These are phyloP conservation scores for Motacilla tschutschensis DNA, from an alignment of 2,113 vertebrate species.

Conservation along the genomic window DNA sequence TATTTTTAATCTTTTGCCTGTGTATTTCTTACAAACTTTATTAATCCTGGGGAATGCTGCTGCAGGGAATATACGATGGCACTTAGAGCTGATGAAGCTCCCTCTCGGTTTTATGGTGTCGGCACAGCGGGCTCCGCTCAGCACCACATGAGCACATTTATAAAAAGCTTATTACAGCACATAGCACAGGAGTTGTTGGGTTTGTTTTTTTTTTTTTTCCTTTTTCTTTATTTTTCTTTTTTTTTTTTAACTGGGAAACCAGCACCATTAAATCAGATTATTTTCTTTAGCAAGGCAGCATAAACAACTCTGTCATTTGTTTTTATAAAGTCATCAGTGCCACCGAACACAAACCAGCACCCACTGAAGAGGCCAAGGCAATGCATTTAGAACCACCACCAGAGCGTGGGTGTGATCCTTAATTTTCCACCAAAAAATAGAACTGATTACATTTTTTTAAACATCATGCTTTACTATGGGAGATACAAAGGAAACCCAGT, in stretches of 20 bases:
- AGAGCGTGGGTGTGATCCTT: not conserved
- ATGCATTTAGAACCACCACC: not conserved
- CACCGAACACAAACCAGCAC: not conserved
- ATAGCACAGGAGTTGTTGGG: not conserved
- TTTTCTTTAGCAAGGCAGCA: not conserved
- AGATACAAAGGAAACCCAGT: not conserved
- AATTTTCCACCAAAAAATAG: not conserved
- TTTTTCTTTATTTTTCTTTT: not conserved
- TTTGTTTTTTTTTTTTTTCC: fast-evolving
- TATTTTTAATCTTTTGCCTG: not conserved
- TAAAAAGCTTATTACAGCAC: constrained; percentile 34
- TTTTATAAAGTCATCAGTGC: constrained; percentile 10
- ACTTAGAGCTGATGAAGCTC: constrained; percentile 10
- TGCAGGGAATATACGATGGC: not conserved
- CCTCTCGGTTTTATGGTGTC: not conserved
- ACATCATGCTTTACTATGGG: not conserved
- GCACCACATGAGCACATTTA: constrained; percentile 29
- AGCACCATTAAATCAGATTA: constrained; percentile 9
- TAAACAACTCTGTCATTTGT: constrained; percentile 23
- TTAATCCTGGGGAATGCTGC: not conserved
- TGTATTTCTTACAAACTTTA: constrained; percentile 16
- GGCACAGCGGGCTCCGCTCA: constrained; percentile 3
- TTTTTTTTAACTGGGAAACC: not conserved
- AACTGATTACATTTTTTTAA: not conserved
- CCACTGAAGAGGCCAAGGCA: not conserved